Evolutionary conservation across 2,888 invertebrate species (phyloP), one percentile per base, ranked within the genome.

Genomic region (Drosophila niveifrons): DNA sequence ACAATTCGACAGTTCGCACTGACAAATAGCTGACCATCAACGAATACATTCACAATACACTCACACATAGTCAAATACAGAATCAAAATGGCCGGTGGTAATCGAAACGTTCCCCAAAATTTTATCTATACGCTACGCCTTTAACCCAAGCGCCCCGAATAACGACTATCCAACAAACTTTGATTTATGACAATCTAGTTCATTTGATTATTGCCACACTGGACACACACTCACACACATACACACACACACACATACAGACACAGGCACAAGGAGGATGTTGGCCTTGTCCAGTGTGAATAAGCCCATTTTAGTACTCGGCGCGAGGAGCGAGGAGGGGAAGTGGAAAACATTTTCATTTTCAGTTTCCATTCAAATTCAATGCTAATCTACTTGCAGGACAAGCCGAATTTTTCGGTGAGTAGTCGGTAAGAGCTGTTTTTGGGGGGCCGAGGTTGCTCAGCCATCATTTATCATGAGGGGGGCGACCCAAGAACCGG

Each of bases 171-270:
- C 63, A 81, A 58, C 80, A 73, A 82, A 80, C 87, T 87, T 80
- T 83, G 83, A 83, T 83, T 83, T 83, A 83, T 87, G 84, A 80
- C 84, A 87, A 80, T 70, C 78, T 67, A 83, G 85, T 86, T 83
- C 82, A 86, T 83, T 83, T 83, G 83, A 83, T 83, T 86, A 86
- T 83, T 79, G 77, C 83, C 61, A 53, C 56, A 53, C 64, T 68
- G 59, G 47, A 46, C 62, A 56, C 39, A 39, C 50, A 34, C 31
- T 1, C 29, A 1, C 23, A 23, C 23, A 6, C 62, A 56, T 17
- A 39, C 50, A 23, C 31, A 4, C 39, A 17, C 36, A 36, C 39
- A 39, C 39, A 36, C 3, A n/a, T 10, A 34, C 3, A 17, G 11
- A 36, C 39, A 39, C 39, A 39, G 13, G 0, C 34, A 7, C 15